Conservation (phyloP, 2,888 invertebrate genomes). For the Abrostola triplasia region DNA sequence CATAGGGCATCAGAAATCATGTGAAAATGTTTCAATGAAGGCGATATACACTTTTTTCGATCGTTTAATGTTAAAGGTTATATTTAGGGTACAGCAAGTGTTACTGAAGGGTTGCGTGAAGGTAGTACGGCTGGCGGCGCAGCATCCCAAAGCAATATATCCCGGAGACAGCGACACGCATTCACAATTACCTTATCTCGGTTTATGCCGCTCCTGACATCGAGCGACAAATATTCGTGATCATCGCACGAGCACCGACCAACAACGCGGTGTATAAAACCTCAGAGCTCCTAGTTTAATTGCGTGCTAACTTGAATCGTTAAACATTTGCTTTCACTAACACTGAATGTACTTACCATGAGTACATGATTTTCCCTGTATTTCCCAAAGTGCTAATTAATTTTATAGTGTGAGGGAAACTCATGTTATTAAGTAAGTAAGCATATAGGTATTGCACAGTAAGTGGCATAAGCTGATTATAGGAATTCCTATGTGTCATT, state of each 20-base stretch:
- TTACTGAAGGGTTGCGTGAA: conserved; percentile 30
- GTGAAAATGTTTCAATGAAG: conserved; percentile 8
- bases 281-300: conserved; percentile 15
- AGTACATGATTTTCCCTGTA: conserved; percentile 13
- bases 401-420: neutral
- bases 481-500: neutral
- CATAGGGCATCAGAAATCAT: conserved; percentile 41
- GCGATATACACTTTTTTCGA: neutral
- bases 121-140: conserved; percentile 27
- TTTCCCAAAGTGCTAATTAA: conserved; percentile 11
- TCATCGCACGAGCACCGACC: conserved; percentile 49
- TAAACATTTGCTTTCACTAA: conserved; percentile 17
- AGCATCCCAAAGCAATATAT: conserved; percentile 73
- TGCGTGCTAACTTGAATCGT: neutral
- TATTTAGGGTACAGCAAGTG: conserved; percentile 28
- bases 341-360: neutral
- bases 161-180: conserved; percentile 81
- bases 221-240: conserved; percentile 82
- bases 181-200: conserved; percentile 86
- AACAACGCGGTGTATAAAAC: conserved; percentile 17
- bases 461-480: neutral
- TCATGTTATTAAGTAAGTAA: neutral
- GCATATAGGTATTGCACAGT: neutral
- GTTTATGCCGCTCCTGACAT: conserved; percentile 77
- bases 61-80: conserved; percentile 9